Base-by-base conservation (phyloP, 2,888 invertebrate species). In the Heliconius charithonia region DNA sequence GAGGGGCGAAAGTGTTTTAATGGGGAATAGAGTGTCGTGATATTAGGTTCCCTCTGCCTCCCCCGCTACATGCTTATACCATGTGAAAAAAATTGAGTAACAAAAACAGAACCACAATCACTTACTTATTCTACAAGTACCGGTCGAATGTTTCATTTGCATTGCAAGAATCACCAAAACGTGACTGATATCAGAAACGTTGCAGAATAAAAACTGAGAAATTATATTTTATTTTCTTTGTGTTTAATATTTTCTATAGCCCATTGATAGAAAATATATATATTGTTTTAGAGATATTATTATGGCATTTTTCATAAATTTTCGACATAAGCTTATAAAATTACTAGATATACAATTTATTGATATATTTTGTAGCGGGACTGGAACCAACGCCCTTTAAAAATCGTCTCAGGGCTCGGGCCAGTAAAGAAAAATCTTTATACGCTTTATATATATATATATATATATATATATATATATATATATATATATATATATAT, bases 121-220 rank as follows among this genome's bases (percentile, higher is more conserved):
- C 25, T 10, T 41, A 69, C 41, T 41, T 41, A 41, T 41, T 12
- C 12, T 13, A 72, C 13, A 72, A 69, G 41, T 72, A 59, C 56
- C 2, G 72, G 32, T 56, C 32, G 56, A 59, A 7, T 56, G n/a
- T 32, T 71, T 56, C 56, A 56, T 72, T 72, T 72, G 71, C 56
- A 72, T 56, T 72, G 71, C 16, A 59, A 67, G 51, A 32, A 32
- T 72, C 71, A 72, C 56, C 71, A 72, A 72, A 32, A 72, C 71
- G 71, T 72, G 72, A 72, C 72, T 59, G 72, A 72, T 72, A 72
- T 72, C n/a, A 72, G 56, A 56, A n/a, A 72, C n/a, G 56, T 16
- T 69, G 41, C 41, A 69, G 41, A 69, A 41, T 69, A 41, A 41
- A 41, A 69, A 41, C 25, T 69, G 7, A 41, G n/a, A 41, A 13